Evolutionary conservation across 2,888 invertebrate species (phyloP), one percentile per base, ranked within the genome.

Genomic region (Heliothis peltigera): DNA sequence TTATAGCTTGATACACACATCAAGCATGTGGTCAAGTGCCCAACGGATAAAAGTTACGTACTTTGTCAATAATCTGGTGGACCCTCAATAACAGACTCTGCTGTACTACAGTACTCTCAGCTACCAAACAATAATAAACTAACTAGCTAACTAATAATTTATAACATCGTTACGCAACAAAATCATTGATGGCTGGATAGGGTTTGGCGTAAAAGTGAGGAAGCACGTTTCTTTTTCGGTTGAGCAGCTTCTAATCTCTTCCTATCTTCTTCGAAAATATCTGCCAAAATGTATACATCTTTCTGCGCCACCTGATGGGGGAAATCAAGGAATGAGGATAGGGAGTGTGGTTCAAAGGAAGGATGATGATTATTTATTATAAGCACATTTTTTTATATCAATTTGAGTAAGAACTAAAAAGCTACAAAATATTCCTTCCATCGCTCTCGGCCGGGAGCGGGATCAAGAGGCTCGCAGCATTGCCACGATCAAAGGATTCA

Each of bases 181-280:
- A 35, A 8, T 46, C 21, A 35, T 47, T 68, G 17, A 28, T 4
- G 8, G 44, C 17, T 21, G 15, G 19, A 19, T 3, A 19, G 43
- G 8, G 8, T 85, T 80, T 42, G 81, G 25, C 90, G 86, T 22
- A 92, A 78, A 2, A 92, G 65, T 32, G 85, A 85, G 0, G 91
- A 89, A 7, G 92, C 84, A 10, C 89, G 84, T 74, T 85, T 86
- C 80, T 87, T 94, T 81, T 90, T 93, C 2, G 93, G 92, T 12
- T 90, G 88, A 1, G 90, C 89, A 0, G 86, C 92, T 70, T 89
- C 89, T 43, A 79, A 6, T 72, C 65, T 85, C 75, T 85, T 87
- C 51, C 87, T 87, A 55, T 92, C 92, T 46, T 65, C 87, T 77
- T 90, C 88, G 49, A 89, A 5, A 35, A 28, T 49, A 66, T 94